Conservation (phyloP, 1,140 invertebrate species). For the Tetramorium simillimum region DNA sequence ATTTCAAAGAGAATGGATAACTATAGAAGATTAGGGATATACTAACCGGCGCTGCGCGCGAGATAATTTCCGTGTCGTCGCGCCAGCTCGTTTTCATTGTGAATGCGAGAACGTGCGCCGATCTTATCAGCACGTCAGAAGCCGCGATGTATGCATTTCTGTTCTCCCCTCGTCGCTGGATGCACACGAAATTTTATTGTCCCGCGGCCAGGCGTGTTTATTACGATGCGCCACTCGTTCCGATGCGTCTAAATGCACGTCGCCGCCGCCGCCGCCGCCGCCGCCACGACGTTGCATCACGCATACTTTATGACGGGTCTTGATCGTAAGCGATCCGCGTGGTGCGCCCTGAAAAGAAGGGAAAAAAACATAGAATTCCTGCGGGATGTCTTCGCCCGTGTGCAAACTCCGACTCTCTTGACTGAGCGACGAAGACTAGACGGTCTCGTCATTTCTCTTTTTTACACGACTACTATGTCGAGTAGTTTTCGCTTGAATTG, state of each 20-base stretch:
- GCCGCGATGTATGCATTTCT: not conserved
- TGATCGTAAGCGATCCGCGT: slow-evolving; percentile 33
- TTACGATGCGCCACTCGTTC: slow-evolving; percentile 22
- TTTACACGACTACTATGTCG: not conserved
- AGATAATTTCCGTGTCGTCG: slow-evolving; percentile 4
- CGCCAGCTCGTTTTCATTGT: not conserved
- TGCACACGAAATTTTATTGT: slow-evolving; percentile 40
- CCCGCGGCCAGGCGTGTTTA: not conserved
- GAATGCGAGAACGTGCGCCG: slow-evolving; percentile 17
- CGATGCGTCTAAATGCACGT: slow-evolving; percentile 34
- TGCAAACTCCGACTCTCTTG: not conserved
- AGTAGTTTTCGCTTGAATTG: not conserved
- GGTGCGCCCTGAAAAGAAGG: not conserved
- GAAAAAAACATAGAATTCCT: not conserved
- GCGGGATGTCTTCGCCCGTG: not conserved
- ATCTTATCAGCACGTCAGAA: slow-evolving; percentile 51
- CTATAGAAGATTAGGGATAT: not conserved
- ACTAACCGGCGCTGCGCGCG: not conserved
- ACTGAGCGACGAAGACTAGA: not conserved
- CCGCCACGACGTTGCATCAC: slow-evolving; percentile 36
- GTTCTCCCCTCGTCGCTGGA: not conserved
- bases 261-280: not conserved
- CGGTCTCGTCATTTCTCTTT: not conserved
- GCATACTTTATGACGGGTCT: slow-evolving; percentile 36
- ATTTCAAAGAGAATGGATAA: not conserved